A percentile compares a stretch with the other conserved stretches of the same genome.
Evolutionary conservation across 2,797 vertebrate species (phyloP).

Genomic region (Halcyon chelicuti): DNA sequence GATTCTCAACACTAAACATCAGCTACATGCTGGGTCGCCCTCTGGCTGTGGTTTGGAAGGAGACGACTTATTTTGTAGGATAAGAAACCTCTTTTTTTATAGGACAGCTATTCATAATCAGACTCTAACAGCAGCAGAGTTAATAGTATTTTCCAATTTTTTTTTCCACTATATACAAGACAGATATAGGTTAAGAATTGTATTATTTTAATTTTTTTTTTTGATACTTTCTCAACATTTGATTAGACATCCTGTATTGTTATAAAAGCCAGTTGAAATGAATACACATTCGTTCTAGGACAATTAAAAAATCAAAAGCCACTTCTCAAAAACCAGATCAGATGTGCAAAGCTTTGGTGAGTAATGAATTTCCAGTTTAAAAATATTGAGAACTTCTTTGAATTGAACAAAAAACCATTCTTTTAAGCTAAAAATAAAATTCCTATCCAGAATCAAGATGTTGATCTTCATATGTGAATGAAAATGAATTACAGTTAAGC

Average conservation of each 20-base stretch:
- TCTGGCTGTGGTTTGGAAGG: neutral
- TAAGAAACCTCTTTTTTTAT: neutral
- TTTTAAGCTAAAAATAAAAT: neutral
- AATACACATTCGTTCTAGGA: neutral
- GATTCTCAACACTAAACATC: neutral
- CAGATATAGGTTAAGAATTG: neutral
- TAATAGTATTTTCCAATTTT: neutral
- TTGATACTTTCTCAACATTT: neutral
- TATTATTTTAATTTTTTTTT: too few species aligned
- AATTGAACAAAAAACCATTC: fast-evolving
- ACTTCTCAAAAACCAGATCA: neutral
- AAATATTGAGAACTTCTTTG: neutral
- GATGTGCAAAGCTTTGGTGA: neutral
- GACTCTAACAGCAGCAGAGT: neutral
- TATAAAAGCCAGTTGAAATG: neutral
- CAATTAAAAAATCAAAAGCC: neutral
- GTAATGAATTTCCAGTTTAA: neutral
- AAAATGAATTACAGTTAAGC: neutral
- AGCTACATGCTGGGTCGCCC: neutral
- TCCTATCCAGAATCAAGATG: neutral
- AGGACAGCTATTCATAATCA: neutral
- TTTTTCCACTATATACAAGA: neutral
- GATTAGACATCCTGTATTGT: neutral
- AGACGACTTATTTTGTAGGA: fast-evolving
- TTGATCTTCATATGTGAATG: neutral